Percentiles rank a stretch among this genome's conserved stretches.
phyloP scores from a whole-genome alignment of 2,888 invertebrate species.

The Orchestes rusci region DNA sequence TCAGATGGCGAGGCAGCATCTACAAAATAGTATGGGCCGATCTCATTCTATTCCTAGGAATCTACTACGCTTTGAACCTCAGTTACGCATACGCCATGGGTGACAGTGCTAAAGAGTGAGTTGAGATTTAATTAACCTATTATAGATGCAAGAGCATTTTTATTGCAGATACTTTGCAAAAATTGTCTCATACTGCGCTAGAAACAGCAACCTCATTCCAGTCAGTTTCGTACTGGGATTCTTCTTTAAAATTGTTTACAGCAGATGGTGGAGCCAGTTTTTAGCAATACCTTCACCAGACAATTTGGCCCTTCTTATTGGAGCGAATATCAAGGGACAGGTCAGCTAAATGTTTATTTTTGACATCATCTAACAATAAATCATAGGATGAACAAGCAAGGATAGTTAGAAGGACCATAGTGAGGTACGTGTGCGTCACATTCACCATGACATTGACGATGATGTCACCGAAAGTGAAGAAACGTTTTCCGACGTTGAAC shows the following conservation, averaged over 20 bases:
- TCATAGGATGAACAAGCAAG: constrained; percentile 70
- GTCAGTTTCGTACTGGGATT: constrained; percentile 89
- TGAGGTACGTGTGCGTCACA: constrained; percentile 74
- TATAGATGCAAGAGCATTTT: too few species aligned
- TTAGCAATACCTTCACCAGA: constrained; percentile 77
- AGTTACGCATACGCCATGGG: constrained; percentile 66
- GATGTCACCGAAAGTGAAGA: constrained; percentile 80
- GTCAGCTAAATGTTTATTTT: too few species aligned
- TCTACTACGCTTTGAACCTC: constrained; percentile 72
- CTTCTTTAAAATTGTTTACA: constrained; percentile 85
- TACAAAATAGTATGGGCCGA: constrained; percentile 92
- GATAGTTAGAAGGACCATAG: constrained; percentile 69
- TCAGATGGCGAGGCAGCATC: constrained; percentile 87
- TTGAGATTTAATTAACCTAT: too few species aligned
- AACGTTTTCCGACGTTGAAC: constrained; percentile 75
- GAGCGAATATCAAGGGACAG: constrained; percentile 71
- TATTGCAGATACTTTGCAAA: constrained; percentile 77
- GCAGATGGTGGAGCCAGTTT: constrained; percentile 86
- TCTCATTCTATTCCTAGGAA: constrained; percentile 64
- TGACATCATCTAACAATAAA: too few species aligned
- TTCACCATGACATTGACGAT: constrained; percentile 76
- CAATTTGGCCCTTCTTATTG: constrained; percentile 72
- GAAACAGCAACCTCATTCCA: constrained; percentile 81
- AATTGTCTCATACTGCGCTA: constrained; percentile 74
- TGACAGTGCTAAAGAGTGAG: constrained; percentile 63